Evolutionary conservation across 92 coral and sea anemone genomes (phyloP).

Genomic region (Umimayanthus kanabou): DNA sequence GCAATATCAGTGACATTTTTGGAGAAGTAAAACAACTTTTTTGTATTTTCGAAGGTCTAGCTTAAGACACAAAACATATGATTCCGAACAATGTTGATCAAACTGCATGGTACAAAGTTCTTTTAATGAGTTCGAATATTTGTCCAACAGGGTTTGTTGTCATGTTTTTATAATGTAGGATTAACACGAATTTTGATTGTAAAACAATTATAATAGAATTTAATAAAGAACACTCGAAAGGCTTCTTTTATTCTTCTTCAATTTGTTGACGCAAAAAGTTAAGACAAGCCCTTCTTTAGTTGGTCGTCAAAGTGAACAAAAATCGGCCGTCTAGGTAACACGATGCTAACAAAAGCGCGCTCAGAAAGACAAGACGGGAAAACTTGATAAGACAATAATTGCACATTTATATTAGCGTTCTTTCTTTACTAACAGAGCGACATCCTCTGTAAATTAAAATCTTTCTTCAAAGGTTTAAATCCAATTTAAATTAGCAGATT

Average conservation of each 20-base stretch:
- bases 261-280: constrained; percentile 1
- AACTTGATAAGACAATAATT: not conserved
- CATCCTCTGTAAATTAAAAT: not conserved
- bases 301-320: not conserved
- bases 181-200: constrained; percentile 33
- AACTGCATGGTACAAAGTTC: not conserved
- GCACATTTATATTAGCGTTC: not conserved
- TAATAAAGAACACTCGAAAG: not conserved
- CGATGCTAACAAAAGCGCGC: not conserved
- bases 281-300: not conserved
- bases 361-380: not conserved
- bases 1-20: not conserved
- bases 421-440: not conserved
- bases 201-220: constrained; percentile 14
- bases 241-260: not conserved
- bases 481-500: no score
- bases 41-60: not conserved
- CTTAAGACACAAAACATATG: not conserved
- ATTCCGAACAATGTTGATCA: not conserved
- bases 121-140: constrained; percentile 24
- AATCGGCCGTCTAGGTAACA: not conserved
- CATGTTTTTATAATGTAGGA: constrained; percentile 15
- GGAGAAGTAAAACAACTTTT: not conserved
- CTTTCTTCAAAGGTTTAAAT: no score
- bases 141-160: constrained; percentile 29